A percentile compares a stretch with the other conserved stretches of the same genome.
Evolutionary conservation across 2,888 invertebrate species (phyloP).

Genomic region (Pollenia angustigena): DNA sequence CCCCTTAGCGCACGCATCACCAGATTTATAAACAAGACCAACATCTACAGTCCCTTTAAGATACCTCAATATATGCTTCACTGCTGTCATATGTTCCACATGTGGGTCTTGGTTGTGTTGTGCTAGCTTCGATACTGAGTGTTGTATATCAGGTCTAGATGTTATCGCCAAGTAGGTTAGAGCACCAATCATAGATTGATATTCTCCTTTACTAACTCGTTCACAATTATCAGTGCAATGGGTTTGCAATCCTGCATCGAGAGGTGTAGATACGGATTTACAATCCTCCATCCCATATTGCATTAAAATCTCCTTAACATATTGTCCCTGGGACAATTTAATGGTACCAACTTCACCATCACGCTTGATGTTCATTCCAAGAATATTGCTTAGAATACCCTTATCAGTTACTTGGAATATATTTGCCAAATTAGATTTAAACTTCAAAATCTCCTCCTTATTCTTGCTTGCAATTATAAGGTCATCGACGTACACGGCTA

Average conservation of each 20-base stretch:
- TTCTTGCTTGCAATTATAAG: slow-evolving; percentile 61
- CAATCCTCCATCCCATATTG: slow-evolving; percentile 44
- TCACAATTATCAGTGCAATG: slow-evolving; percentile 21
- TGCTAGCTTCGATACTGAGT: slow-evolving; percentile 15
- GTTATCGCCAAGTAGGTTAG: slow-evolving; percentile 7
- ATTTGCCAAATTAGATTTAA: slow-evolving; percentile 43
- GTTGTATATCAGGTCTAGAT: slow-evolving; percentile 28
- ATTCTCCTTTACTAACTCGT: slow-evolving; percentile 13
- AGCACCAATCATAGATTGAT: slow-evolving; percentile 33
- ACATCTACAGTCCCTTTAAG: slow-evolving; percentile 10
- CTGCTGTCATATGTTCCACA: slow-evolving; percentile 15
- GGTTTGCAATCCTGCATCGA: slow-evolving; percentile 2
- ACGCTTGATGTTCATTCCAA: slow-evolving; percentile 56
- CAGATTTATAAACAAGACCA: slow-evolving; percentile 6
- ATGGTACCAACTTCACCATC: slow-evolving; percentile 49
- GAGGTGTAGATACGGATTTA: slow-evolving; percentile 12
- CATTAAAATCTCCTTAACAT: slow-evolving; percentile 32
- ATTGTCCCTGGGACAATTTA: slow-evolving; percentile 42
- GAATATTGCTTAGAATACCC: slow-evolving; percentile 51
- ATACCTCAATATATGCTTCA: slow-evolving; percentile 22
- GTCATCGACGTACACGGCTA: slow-evolving; percentile 67
- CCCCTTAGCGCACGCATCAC: not conserved
- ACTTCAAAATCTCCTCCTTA: slow-evolving; percentile 42
- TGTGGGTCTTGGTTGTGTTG: slow-evolving; percentile 23
- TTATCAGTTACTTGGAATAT: slow-evolving; percentile 45